Base-by-base conservation (phyloP, 2,888 invertebrate species). In the Melieria omissa region DNA sequence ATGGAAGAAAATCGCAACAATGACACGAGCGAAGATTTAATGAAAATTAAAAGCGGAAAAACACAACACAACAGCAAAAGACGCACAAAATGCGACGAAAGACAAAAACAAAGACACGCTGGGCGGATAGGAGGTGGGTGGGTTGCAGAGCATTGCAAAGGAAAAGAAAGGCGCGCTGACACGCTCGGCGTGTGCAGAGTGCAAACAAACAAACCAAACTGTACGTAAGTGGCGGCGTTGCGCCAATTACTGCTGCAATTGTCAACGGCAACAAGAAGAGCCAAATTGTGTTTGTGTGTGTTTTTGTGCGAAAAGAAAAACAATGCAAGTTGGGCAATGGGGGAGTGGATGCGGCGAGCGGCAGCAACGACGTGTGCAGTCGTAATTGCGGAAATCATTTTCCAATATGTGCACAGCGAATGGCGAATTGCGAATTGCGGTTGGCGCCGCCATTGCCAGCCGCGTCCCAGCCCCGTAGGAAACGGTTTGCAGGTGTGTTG, bases 321-420 rank as follows among this genome's bases (percentile, higher is more conserved):
- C 29, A 29, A 29, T 29, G 2, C 29, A 29, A 29, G 29, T 29
- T 29, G 29, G 1, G 29, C 29, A 1, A 3, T 29, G 29, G 29
- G 29, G 29, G 2, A 1, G 29, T 29, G 2, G 29, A 29, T 29
- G 16, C 16, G 16, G 16, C 16, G 16, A 16, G 16, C 16, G 16
- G 16, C 16, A 16, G 16, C 16, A 16, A 16, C 16, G 29, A 29
- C 29, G 29, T 29, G 2, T 29, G 29, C 29, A 60, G 44, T 7
- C n/a, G 49, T 67, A 58, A 67, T 67, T 67, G 67, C 41, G 67
- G 67, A 67, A 67, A 67, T 60, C 4, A 67, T 67, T 67, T 67
- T 67, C 67, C 47, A 60, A 67, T 67, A 60, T 49, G 58, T 47
- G 14, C 10, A 41, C 60, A 14, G 47, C 47, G 58, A 45, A 58